A percentile compares a stretch with the other conserved stretches of the same genome.
Conservation (phyloP, 2,888 invertebrate species). For the Synergus japonicus region DNA sequence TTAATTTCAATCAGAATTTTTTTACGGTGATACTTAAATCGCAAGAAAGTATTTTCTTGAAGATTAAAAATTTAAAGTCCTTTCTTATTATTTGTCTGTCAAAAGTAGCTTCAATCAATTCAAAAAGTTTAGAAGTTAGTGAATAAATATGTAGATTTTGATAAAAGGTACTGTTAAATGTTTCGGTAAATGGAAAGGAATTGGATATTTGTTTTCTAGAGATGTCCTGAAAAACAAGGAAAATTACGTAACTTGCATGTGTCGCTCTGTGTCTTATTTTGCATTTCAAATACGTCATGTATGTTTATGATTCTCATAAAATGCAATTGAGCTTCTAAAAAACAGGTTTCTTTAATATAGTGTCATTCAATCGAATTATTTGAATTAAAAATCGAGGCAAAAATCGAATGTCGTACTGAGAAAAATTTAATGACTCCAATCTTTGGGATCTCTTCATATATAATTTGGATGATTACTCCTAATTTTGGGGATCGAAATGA, state of each 20-base stretch:
- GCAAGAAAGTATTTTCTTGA: background rate
- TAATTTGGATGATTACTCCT: background rate
- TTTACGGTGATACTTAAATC: no score
- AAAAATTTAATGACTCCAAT: background rate
- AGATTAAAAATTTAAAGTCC: background rate
- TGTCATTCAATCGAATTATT: background rate
- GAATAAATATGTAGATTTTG: no score
- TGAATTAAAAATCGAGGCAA: background rate
- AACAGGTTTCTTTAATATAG: background rate
- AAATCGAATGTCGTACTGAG: background rate
- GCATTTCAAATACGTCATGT: background rate
- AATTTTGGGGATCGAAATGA: background rate
- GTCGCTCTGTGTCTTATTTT: background rate
- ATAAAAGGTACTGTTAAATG: background rate
- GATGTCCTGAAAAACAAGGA: constrained; percentile 10
- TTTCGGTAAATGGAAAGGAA: background rate
- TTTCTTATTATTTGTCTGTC: no score
- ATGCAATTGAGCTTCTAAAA: constrained; percentile 1
- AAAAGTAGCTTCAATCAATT: no score
- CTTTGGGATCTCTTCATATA: background rate
- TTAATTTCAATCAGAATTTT: background rate
- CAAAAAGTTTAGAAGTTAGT: no score
- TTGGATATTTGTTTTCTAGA: background rate
- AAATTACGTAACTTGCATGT: constrained; percentile 4
- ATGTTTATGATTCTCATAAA: background rate